Evolutionary conservation across 2,888 invertebrate species (phyloP), one percentile per base, ranked within the genome.

Genomic region (Caenorhabditis drosophilae): DNA sequence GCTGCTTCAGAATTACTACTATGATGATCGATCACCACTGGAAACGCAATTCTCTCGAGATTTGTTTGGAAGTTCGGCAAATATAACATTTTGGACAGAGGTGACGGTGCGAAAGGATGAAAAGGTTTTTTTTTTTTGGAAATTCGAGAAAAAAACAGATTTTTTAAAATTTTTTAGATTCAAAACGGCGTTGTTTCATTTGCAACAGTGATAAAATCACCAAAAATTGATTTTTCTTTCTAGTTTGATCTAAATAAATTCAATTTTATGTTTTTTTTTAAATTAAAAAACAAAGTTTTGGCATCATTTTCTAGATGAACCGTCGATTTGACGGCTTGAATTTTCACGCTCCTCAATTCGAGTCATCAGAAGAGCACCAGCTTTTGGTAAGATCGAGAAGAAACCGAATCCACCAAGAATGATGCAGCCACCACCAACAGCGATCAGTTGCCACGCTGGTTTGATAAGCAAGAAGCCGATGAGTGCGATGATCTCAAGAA

Each of bases 381-480:
- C 47, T 27, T 63, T 62, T 41, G 70, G 63, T 22, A 53, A 64
- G 23, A 48, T 67, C 16, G 55, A 69, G 67, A 63, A 82, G 68
- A 59, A 55, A 16, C 48, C 62, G 56, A 66, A 77, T 20, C 67
- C 66, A n/a, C 66, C 66, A 38, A 66, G 55, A 20, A 66, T 66
- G 44, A 66, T 66, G 40, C 59, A 55, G 42, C 63, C 66, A 48
- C 66, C 66, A 48, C 66, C 66, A 26, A 53, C 66, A n/a, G 66
- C 59, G 42, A 77, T 66, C 38, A 79, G 44, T 44, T 67, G 60
- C 51, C 66, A 54, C 7, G 76, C 56, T 41, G 77, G 77, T 20
- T 51, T 40, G 12, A 78, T 77, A 40, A 54, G 64, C 2, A 77
- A 58, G 60, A 77, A 77, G 18, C 77, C 78, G 35, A 76, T 53